Percentiles rank a stretch among this genome's conserved stretches.
These are phyloP conservation scores for Montipora cactus DNA, from an alignment of 64 coral and sea anemone species.

Conservation along the genomic window DNA sequence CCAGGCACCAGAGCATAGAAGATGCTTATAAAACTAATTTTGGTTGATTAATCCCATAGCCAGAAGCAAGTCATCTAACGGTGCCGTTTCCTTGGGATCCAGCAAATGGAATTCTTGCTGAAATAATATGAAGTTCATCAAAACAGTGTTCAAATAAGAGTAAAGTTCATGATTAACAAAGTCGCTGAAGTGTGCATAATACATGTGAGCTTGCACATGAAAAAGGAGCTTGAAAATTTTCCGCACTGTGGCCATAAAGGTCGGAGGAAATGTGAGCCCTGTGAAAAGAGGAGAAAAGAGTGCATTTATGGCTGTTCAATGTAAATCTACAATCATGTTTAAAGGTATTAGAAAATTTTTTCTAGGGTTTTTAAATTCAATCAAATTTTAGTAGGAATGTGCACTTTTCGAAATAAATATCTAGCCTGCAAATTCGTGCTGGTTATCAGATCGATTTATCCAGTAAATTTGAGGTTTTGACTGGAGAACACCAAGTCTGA, in stretches of 20 bases:
- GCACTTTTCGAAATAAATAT: too few relatives aligned
- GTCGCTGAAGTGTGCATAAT: conserved; percentile 89
- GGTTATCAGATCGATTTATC: too few relatives aligned
- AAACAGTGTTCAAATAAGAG: conserved; percentile 85
- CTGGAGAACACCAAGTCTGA: too few relatives aligned
- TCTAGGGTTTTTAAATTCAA: too few relatives aligned
- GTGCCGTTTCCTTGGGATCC: conserved; percentile 91
- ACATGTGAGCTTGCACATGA: conserved; percentile 93
- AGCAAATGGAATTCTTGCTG: conserved; percentile 92
- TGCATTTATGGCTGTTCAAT: background rate
- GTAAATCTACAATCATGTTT: background rate
- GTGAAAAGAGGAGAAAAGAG: background rate
- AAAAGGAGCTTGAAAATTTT: conserved; percentile 94
- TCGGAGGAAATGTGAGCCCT: conserved; percentile 90
- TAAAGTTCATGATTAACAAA: conserved; percentile 86
- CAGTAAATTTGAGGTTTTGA: too few relatives aligned
- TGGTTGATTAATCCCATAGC: conserved; percentile 79
- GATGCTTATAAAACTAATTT: conserved; percentile 42
- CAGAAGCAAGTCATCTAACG: conserved; percentile 93
- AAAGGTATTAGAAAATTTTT: too few relatives aligned
- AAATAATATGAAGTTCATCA: conserved; percentile 94
- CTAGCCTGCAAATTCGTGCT: too few relatives aligned
- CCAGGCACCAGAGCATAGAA: background rate
- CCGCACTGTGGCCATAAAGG: conserved; percentile 82
- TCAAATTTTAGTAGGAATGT: too few relatives aligned